Evolutionary conservation across 2,113 vertebrate genomes (phyloP), one percentile per base, ranked within the genome.

Genomic region (Plecotus auritus): DNA sequence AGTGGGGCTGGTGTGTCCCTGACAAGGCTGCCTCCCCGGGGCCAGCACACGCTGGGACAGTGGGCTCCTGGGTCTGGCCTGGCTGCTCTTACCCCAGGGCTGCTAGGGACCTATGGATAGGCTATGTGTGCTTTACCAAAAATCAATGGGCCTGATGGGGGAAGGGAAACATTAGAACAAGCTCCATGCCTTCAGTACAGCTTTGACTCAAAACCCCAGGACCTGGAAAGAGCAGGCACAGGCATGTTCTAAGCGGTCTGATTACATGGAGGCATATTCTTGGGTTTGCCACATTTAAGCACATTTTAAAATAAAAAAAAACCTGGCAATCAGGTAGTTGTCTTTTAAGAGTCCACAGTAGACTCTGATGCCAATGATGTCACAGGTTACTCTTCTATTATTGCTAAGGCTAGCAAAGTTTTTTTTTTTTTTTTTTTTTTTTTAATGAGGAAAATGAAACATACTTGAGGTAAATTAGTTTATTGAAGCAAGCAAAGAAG

Each of bases 391-490:
- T 56, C 66, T 94, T 89, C 73, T 32, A 80, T 69, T 83, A 95
- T 9, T 95, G 45, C 77, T 93, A 94, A 93, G 45, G 74, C 49
- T 93, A 94, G 86, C 83, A 81, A 67, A 96, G 85, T 78, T 78
- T 93, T 85, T 91, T 42, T 11, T 47, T 47, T 49, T 66, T 16
- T 16, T 69, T 74, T 17, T 51, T n/a, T 49, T 51, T 59, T 94
- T 93, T 92, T 45, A 96, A 95, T 94, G 93, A 96, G 92, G 83
- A 95, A 96, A 95, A 87, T 91, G 93, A 96, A 93, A 93, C 94
- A 90, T 88, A 96, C 59, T 95, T 32, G 66, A 76, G 87, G 97
- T 78, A 96, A 95, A 96, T 95, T 95, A 95, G 90, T 97, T 97
- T 93, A 91, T 30, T 95, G 94, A 95, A 92, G 96, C 91, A 95